phyloP scores from a whole-genome alignment of 1,140 invertebrate species.

The Elymnias hypermnestra region DNA sequence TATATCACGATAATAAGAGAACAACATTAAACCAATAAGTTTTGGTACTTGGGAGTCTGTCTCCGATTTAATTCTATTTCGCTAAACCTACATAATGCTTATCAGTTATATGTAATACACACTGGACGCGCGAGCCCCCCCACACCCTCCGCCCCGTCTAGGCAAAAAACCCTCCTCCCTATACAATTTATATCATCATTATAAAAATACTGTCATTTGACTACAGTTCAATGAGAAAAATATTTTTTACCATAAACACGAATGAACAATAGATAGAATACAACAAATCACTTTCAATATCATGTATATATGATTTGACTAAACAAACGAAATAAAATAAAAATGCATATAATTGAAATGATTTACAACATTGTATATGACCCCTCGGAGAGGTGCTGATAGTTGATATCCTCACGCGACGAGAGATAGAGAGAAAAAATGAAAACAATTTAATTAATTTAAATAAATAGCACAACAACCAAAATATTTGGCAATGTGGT shows the following conservation, averaged over 20 bases:
- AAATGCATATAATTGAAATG: constrained; percentile 74
- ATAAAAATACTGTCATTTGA: constrained; percentile 78
- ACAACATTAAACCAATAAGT: constrained; percentile 72
- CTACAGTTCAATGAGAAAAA: constrained; percentile 74
- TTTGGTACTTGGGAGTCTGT: constrained; percentile 69
- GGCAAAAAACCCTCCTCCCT: constrained; percentile 63
- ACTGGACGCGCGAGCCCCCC: constrained; percentile 32
- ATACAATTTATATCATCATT: constrained; percentile 75
- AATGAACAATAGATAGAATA: constrained; percentile 72
- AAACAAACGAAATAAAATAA: constrained; percentile 60
- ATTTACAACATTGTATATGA: constrained; percentile 67
- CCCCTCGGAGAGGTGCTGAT: too few species aligned
- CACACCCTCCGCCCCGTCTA: constrained; percentile 25
- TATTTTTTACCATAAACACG: constrained; percentile 59
- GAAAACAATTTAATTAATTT: constrained; percentile 34
- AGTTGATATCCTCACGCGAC: too few species aligned
- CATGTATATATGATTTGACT: constrained; percentile 67
- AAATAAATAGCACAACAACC: constrained; percentile 75
- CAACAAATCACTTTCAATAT: constrained; percentile 65
- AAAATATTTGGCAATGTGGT: constrained; percentile 72
- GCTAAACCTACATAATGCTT: constrained; percentile 78
- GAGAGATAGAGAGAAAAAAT: too few species aligned
- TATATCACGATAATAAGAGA: constrained; percentile 75
- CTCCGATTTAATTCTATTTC: constrained; percentile 73
- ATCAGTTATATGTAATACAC: constrained; percentile 72